These are phyloP conservation scores for Diuraphis noxia DNA, from an alignment of 1,140 invertebrate species.

Conservation along the genomic window DNA sequence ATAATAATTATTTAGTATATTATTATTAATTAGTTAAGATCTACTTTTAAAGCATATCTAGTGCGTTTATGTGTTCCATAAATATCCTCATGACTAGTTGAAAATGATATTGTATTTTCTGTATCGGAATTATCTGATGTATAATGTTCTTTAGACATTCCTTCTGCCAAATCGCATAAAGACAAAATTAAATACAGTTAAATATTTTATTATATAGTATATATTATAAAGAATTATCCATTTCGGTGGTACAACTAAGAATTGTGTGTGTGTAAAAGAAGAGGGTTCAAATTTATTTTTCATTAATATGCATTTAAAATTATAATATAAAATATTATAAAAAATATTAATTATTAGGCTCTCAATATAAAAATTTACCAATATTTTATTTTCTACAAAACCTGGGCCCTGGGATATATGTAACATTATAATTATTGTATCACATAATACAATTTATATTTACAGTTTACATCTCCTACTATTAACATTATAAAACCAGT, in stretches of 20 bases:
- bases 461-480: neutral
- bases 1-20: neutral
- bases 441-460: neutral
- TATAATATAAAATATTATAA: neutral
- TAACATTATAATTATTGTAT: neutral
- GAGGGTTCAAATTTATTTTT: neutral
- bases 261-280: neutral
- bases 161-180: neutral
- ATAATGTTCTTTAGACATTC: neutral
- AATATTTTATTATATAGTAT: neutral
- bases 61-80: constrained; percentile 43
- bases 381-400: neutral
- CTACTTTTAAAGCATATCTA: constrained; percentile 48
- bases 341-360: neutral
- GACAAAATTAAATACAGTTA: neutral
- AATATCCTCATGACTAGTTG: constrained; percentile 45
- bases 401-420: neutral
- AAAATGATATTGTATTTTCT: constrained; percentile 47
- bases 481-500: neutral
- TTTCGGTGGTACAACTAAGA: neutral
- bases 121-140: constrained; percentile 34
- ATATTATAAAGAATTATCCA: neutral
- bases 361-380: neutral
- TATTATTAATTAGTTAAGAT: neutral
- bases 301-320: neutral